Evolutionary conservation across 2,113 vertebrate species (phyloP).

Genomic region (Saguinus imperator): DNA sequence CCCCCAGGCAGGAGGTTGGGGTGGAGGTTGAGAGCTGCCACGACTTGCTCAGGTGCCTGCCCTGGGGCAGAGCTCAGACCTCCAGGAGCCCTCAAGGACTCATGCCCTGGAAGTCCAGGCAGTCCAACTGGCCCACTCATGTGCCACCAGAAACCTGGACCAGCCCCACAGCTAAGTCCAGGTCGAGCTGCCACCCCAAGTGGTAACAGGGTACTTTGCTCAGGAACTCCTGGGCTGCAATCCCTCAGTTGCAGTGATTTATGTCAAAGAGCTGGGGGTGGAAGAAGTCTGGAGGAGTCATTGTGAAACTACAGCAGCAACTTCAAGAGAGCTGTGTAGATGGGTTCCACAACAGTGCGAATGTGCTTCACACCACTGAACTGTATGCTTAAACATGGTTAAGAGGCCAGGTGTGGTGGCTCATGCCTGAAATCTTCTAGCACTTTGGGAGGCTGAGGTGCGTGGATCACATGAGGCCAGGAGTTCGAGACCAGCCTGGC

Average conservation of each 20-base stretch:
- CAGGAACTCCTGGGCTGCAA: background rate
- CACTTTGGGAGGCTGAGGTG: background rate
- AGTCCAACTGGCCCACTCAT: background rate
- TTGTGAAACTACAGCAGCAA: background rate
- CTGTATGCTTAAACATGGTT: background rate
- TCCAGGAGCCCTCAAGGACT: constrained; percentile 14
- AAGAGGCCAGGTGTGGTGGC: too few relatives aligned
- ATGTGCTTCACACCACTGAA: background rate
- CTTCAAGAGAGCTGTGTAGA: background rate
- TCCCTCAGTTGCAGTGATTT: background rate
- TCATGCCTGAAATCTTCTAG: background rate
- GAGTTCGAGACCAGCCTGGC: background rate
- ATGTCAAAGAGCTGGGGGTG: rapidly evolving
- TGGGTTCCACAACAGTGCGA: rapidly evolving
- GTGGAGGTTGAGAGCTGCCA: constrained; percentile 49
- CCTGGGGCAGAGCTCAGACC: constrained; percentile 39
- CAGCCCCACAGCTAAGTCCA: background rate
- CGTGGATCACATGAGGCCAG: background rate
- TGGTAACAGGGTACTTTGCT: background rate
- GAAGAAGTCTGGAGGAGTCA: background rate
- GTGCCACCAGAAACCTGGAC: background rate
- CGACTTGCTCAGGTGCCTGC: constrained; percentile 48
- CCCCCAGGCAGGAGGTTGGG: background rate
- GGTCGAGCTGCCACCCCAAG: background rate
- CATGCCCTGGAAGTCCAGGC: background rate